Conservation (phyloP, 1,140 invertebrate genomes). For the Drosophila bocqueti region DNA sequence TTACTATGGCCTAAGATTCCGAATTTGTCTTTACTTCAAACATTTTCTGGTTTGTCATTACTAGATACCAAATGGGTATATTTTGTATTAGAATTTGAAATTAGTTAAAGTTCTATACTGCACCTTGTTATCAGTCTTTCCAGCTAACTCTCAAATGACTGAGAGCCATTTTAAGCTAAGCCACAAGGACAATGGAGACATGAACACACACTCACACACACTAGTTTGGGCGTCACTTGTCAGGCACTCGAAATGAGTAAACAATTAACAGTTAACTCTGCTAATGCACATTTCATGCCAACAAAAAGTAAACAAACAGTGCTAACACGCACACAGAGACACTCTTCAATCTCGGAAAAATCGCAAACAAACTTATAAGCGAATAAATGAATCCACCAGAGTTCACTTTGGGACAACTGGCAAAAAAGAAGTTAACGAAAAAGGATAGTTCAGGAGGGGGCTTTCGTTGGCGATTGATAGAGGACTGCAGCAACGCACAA, state of each 20-base stretch:
- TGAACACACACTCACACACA: constrained; percentile 3
- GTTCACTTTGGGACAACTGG: constrained; percentile 49
- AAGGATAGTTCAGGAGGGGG: constrained; percentile 6
- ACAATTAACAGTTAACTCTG: constrained; percentile 72
- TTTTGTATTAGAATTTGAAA: background rate
- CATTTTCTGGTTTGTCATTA: background rate
- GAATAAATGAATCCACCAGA: constrained; percentile 69
- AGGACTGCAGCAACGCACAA: constrained; percentile 47
- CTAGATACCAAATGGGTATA: background rate
- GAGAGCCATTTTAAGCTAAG: constrained; percentile 3
- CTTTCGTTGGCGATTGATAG: constrained; percentile 23
- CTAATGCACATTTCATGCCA: constrained; percentile 81
- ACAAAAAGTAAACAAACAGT: constrained; percentile 59
- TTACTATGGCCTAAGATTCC: no score
- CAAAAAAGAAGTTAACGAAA: constrained; percentile 12
- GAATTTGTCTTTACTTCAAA: background rate
- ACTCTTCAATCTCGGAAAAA: constrained; percentile 55
- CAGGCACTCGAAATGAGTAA: constrained; percentile 57
- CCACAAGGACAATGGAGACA: constrained; percentile 25
- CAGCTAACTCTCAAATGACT: constrained; percentile 2
- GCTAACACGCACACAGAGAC: constrained; percentile 16
- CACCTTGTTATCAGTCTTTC: background rate
- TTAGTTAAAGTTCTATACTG: background rate
- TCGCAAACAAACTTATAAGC: constrained; percentile 68
- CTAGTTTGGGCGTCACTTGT: constrained; percentile 5